Percentiles rank a stretch among this genome's conserved stretches.
Evolutionary conservation across 2,888 invertebrate species (phyloP).

Genomic region (Synergus laeviventris): DNA sequence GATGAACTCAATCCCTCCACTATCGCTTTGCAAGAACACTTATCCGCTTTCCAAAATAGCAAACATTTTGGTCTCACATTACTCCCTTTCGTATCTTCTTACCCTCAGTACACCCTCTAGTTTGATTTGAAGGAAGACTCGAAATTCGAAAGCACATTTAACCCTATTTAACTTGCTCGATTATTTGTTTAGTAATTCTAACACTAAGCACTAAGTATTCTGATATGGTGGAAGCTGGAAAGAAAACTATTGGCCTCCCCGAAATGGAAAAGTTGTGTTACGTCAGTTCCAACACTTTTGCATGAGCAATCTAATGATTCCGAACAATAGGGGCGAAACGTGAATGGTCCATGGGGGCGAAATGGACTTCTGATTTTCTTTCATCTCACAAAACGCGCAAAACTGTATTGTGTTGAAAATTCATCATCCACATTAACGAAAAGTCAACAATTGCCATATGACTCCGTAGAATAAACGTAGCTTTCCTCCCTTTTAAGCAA

Average conservation of each 20-base stretch:
- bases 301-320: slow-evolving; percentile 26
- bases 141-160: slow-evolving; percentile 25
- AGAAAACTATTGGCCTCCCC: slow-evolving; percentile 20
- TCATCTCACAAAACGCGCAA: slow-evolving; percentile 20
- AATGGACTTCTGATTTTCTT: slow-evolving; percentile 38
- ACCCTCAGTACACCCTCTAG: slow-evolving; percentile 18
- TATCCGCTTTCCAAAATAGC: slow-evolving; percentile 32
- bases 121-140: slow-evolving; percentile 24
- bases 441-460: slow-evolving; percentile 27
- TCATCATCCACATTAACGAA: slow-evolving; percentile 38
- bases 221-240: neutral
- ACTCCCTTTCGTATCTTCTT: slow-evolving; percentile 34
- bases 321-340: slow-evolving; percentile 33
- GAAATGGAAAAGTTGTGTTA: slow-evolving; percentile 37
- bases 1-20: slow-evolving; percentile 15
- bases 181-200: slow-evolving; percentile 33
- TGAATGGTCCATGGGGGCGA: slow-evolving; percentile 26
- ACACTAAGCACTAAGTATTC: slow-evolving; percentile 31
- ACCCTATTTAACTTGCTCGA: slow-evolving; percentile 34
- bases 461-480: neutral
- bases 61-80: slow-evolving; percentile 32
- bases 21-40: neutral
- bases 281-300: slow-evolving; percentile 31
- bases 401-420: slow-evolving; percentile 27
- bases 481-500: neutral